Conservation (phyloP, 2,888 invertebrate genomes). For the Perizoma affinitatum region DNA sequence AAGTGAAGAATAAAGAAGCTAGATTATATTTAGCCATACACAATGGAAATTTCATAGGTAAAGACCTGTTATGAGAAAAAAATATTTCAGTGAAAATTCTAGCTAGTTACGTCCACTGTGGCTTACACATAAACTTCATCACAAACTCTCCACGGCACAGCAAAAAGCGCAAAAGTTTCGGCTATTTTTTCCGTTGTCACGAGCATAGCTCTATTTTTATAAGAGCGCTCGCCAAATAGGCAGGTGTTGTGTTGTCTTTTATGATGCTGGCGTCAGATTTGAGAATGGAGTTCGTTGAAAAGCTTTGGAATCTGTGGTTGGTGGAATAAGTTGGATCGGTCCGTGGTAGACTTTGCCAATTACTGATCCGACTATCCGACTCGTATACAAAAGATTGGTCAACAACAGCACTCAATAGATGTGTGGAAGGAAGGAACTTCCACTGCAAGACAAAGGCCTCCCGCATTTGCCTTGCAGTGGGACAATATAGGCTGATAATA, state of each 20-base stretch:
- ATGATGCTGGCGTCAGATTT: conserved; percentile 11
- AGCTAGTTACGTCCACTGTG: conserved; percentile 2
- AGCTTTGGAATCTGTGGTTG: not conserved
- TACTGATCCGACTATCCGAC: too few relatives aligned
- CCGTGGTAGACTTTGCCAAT: too few relatives aligned
- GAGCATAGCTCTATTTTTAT: conserved; percentile 21
- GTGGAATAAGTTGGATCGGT: too few relatives aligned
- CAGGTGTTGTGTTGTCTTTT: conserved; percentile 23
- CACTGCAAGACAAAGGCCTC: too few relatives aligned
- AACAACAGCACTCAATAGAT: too few relatives aligned
- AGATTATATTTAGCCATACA: too few relatives aligned
- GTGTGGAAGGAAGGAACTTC: too few relatives aligned
- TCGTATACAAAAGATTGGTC: too few relatives aligned
- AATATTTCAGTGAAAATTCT: not conserved
- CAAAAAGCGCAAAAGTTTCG: conserved; percentile 22
- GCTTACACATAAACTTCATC: conserved; percentile 26
- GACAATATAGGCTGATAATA: too few relatives aligned
- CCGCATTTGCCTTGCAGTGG: too few relatives aligned
- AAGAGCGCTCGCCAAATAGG: conserved; percentile 14
- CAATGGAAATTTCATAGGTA: too few relatives aligned
- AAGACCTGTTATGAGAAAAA: not conserved
- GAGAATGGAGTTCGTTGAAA: not conserved
- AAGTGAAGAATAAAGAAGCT: too few relatives aligned
- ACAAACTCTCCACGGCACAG: conserved; percentile 14
- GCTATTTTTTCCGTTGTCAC: conserved; percentile 29